Evolutionary conservation across 2,888 invertebrate genomes (phyloP), one percentile per base, ranked within the genome.

Genomic region (Axea sp.): DNA sequence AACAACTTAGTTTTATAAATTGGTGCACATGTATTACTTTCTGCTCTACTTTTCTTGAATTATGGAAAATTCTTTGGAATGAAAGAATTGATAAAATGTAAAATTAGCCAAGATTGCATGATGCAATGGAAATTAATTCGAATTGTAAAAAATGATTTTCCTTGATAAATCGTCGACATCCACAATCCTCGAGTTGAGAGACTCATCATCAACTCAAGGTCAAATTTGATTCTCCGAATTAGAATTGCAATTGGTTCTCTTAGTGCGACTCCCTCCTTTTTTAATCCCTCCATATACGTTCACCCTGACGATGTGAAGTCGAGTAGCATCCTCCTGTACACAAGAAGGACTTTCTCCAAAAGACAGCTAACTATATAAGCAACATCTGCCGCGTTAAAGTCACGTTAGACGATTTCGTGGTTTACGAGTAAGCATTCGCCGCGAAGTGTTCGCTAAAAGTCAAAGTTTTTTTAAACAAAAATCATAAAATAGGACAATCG

Each of bases 291-390:
- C 79, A 57, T 60, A 37, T 55, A 74, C 76, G 65, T 75, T 77
- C 80, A 73, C 76, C 78, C 75, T 67, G 76, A 75, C 76, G 68
- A 75, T 77, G 60, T 45, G 74, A 75, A 76, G 59, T 65, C 72
- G 72, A 78, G 82, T 77, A 77, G 74, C 83, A 81, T 83, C 83
- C 80, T 81, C 77, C 72, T 78, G 79, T 75, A 77, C 79, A 80
- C 78, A 71, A 76, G 76, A 78, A 82, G 80, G 83, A 87, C 87
- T 87, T 87, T 87, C 87, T 87, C 87, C 86, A 78, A 87, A 87
- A 87, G 86, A 86, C 83, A 76, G 81, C 74, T 81, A 83, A 83
- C 86, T 87, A 87, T 87, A 87, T 85, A 87, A 87, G 84, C 83
- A 80, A 83, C 83, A 84, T 85, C 81, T 81, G 74, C 81, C 78